A percentile compares a stretch with the other conserved stretches of the same genome.
Evolutionary conservation across 2,888 invertebrate genomes (phyloP).

Genomic region (Chloroclysta siterata): DNA sequence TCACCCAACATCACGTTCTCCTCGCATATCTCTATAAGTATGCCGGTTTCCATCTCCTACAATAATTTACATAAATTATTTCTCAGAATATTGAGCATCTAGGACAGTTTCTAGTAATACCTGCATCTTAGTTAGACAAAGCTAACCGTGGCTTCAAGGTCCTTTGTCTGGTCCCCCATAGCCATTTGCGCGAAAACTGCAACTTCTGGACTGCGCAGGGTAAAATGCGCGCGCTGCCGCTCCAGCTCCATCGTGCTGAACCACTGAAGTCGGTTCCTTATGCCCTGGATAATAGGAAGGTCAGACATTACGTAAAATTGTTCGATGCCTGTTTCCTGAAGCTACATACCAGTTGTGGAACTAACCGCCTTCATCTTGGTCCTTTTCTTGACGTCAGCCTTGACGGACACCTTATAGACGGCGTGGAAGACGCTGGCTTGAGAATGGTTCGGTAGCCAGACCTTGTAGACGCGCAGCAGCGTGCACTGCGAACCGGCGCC

Average conservation of each 20-base stretch:
- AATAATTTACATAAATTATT: background rate
- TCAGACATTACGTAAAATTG: background rate
- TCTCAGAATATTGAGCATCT: no score
- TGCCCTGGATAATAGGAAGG: constrained; percentile 47
- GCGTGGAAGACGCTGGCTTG: constrained; percentile 62
- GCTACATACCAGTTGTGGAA: constrained; percentile 6
- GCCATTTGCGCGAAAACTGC: constrained; percentile 59
- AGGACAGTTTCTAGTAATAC: background rate
- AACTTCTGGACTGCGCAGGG: constrained; percentile 67
- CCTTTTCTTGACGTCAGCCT: constrained; percentile 64
- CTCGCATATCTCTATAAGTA: constrained; percentile 67
- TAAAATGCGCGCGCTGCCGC: constrained; percentile 63
- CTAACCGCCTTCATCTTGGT: constrained; percentile 59
- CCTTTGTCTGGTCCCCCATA: constrained; percentile 48
- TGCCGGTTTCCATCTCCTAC: constrained; percentile 61
- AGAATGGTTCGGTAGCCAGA: constrained; percentile 66
- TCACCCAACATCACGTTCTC: constrained; percentile 58
- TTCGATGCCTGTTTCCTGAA: background rate
- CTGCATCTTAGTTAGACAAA: background rate
- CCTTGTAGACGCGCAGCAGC: constrained; percentile 66
- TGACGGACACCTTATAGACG: constrained; percentile 64
- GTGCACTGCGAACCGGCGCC: constrained; percentile 48
- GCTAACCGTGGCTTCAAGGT: constrained; percentile 29
- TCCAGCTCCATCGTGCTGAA: constrained; percentile 61
- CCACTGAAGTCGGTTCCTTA: constrained; percentile 66